These are phyloP conservation scores for Rhodophaea formosa DNA, from an alignment of 2,888 invertebrate genomes.

Conservation along the genomic window DNA sequence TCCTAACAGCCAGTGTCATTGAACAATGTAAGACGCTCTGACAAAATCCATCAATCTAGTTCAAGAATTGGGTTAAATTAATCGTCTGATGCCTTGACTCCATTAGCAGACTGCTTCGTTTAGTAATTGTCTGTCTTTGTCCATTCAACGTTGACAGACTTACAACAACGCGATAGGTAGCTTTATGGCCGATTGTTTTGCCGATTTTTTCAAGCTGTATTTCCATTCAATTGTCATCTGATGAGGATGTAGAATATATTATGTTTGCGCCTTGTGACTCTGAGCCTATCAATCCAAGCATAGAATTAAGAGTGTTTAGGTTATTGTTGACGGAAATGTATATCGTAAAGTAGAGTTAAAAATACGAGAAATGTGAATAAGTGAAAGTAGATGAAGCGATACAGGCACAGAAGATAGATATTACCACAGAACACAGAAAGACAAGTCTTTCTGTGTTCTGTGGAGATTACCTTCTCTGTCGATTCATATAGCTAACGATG, in stretches of 20 bases:
- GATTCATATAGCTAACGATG: no score
- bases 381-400: no score
- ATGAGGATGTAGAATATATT: neutral
- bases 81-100: slow-evolving; percentile 18
- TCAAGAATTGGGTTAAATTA: slow-evolving; percentile 16
- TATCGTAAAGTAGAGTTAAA: no score
- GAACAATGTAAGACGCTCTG: neutral
- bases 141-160: slow-evolving; percentile 27
- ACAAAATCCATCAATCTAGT: slow-evolving; percentile 9
- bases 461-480: no score
- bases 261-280: neutral
- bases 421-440: no score
- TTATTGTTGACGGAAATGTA: no score
- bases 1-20: no score
- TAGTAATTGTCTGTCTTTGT: slow-evolving; percentile 34
- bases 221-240: slow-evolving; percentile 3
- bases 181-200: slow-evolving; percentile 27
- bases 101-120: slow-evolving; percentile 23
- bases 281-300: no score
- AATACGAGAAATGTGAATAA: no score
- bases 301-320: no score
- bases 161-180: slow-evolving; percentile 20
- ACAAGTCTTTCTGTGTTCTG: no score
- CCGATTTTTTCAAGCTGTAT: slow-evolving; percentile 4
- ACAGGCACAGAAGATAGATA: no score